Evolutionary conservation across 2,113 vertebrate genomes (phyloP).

Genomic region (Lophochroa leadbeateri): DNA sequence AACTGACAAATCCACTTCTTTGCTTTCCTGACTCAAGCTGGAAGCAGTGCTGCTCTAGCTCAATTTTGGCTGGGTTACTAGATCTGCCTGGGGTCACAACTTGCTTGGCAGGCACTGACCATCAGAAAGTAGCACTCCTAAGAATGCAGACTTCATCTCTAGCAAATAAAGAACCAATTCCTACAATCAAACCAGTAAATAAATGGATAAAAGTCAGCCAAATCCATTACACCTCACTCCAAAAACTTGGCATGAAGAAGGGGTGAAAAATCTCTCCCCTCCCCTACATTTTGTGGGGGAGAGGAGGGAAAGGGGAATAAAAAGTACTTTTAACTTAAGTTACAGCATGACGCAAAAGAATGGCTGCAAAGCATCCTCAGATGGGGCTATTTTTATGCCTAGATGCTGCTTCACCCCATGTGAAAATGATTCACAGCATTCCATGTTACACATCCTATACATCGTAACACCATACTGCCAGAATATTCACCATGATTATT

Average conservation of each 20-base stretch:
- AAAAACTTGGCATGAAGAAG: not conserved
- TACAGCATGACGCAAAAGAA: not conserved
- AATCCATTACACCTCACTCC: not conserved
- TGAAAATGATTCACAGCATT: not conserved
- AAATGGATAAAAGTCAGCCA: not conserved
- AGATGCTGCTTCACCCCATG: not conserved
- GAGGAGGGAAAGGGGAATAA: not conserved
- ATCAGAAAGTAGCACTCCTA: not conserved
- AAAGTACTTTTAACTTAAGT: not conserved
- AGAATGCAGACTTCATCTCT: not conserved
- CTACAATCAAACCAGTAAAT: not conserved
- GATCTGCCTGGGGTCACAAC: not conserved
- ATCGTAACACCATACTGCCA: not conserved
- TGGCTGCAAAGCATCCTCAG: not conserved
- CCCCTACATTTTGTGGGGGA: not conserved
- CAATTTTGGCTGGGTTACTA: not conserved
- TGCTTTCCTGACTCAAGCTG: not conserved
- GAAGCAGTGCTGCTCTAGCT: not conserved
- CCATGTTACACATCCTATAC: rapidly evolving
- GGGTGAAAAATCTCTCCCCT: not conserved
- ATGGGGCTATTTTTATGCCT: not conserved
- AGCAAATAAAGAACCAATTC: not conserved
- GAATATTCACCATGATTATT: not conserved
- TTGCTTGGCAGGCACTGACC: not conserved
- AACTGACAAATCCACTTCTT: not conserved